These are phyloP conservation scores for Leptothorax acervorum DNA, from an alignment of 2,888 invertebrate genomes.

Conservation along the genomic window DNA sequence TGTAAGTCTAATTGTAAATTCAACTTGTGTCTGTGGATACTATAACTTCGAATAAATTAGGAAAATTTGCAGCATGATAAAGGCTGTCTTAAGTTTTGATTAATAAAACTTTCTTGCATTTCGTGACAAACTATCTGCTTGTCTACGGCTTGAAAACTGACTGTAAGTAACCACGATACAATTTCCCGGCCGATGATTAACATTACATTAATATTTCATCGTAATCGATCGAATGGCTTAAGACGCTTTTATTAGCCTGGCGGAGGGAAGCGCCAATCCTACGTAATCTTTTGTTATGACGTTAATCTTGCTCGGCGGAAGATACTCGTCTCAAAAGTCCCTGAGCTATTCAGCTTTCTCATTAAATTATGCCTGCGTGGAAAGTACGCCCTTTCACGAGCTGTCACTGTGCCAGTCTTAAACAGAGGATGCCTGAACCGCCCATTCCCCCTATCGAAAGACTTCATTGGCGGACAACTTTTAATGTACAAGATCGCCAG, in stretches of 20 bases:
- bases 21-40: background rate
- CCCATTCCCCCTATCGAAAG: background rate
- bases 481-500: conserved; percentile 40
- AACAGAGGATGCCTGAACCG: conserved; percentile 53
- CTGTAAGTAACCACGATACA: background rate
- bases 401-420: conserved; percentile 53
- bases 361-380: conserved; percentile 61
- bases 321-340: conserved; percentile 52
- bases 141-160: background rate
- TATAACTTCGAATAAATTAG: background rate
- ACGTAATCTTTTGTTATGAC: conserved; percentile 56
- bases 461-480: conserved; percentile 27
- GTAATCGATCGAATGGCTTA: conserved; percentile 28
- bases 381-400: conserved; percentile 50
- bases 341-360: conserved; percentile 63
- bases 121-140: background rate
- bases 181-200: conserved; percentile 2
- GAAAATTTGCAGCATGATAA: conserved; percentile 9
- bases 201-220: conserved; percentile 23
- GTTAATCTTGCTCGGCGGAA: conserved; percentile 41
- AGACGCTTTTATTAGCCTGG: conserved; percentile 33
- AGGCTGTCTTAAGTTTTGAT: conserved; percentile 5
- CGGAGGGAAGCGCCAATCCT: conserved; percentile 42
- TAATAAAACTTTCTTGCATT: conserved; percentile 11
- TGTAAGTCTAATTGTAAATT: background rate